Conservation (phyloP, 2,888 invertebrate species). For the Tetanocera ferruginea region DNA sequence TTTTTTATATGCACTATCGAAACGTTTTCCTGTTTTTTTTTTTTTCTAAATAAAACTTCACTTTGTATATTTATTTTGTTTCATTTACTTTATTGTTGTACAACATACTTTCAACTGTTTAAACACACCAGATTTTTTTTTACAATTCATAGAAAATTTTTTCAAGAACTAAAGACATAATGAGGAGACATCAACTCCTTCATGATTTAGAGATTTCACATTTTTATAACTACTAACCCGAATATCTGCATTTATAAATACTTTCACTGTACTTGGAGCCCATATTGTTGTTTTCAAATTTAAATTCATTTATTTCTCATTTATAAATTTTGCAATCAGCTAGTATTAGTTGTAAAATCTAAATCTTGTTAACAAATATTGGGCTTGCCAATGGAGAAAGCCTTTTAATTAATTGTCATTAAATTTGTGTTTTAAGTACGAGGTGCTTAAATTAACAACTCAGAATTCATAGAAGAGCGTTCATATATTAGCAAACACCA, state of each 20-base stretch:
- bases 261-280: slow-evolving; percentile 13
- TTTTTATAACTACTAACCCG: neutral
- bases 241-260: neutral
- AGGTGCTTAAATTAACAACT: slow-evolving; percentile 6
- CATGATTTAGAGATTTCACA: neutral
- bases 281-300: slow-evolving; percentile 1
- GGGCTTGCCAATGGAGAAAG: neutral
- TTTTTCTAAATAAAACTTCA: slow-evolving; percentile 6
- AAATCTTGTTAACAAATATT: slow-evolving; percentile 1
- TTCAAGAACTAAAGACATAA: slow-evolving; percentile 15
- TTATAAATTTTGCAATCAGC: neutral
- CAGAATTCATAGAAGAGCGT: neutral
- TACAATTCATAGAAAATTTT: slow-evolving; percentile 28
- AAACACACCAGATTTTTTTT: slow-evolving; percentile 29
- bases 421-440: slow-evolving; percentile 11
- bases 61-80: slow-evolving; percentile 25
- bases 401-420: neutral
- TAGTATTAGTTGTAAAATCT: slow-evolving; percentile 1
- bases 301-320: slow-evolving; percentile 7
- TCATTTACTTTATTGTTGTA: slow-evolving; percentile 27
- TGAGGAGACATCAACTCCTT: neutral
- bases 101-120: slow-evolving; percentile 33
- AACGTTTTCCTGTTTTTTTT: neutral
- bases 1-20: too few relatives aligned
- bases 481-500: neutral